A percentile compares a stretch with the other conserved stretches of the same genome.
phyloP scores from a whole-genome alignment of 2,797 vertebrate species.

The Epinephelus malabaricus region DNA sequence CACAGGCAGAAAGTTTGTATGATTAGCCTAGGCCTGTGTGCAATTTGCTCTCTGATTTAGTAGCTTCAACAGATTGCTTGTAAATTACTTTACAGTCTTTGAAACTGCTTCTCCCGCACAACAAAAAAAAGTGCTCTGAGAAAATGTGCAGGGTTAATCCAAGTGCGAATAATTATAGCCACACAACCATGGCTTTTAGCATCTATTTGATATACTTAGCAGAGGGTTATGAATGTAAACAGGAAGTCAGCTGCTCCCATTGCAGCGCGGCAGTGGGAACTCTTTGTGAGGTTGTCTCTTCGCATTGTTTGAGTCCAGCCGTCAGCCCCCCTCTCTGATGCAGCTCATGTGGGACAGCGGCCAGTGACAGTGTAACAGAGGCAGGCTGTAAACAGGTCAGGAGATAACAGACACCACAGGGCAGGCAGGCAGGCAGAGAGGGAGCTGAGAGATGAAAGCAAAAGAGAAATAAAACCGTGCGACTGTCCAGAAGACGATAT shows the following conservation, averaged over 20 bases:
- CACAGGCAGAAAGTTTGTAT: constrained; percentile 3
- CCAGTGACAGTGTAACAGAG: constrained; percentile 50
- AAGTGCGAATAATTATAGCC: constrained; percentile 5
- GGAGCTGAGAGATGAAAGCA: constrained; percentile 22
- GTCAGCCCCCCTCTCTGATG: constrained; percentile 40
- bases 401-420: constrained; percentile 61
- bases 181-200: constrained; percentile 1
- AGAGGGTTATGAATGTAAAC: constrained; percentile 61
- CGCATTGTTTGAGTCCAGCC: constrained; percentile 54
- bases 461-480: constrained; percentile 2
- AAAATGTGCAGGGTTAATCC: constrained; percentile 19
- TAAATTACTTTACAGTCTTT: constrained; percentile 19
- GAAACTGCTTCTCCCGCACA: background rate
- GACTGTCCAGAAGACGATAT: constrained; percentile 1
- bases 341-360: constrained; percentile 48
- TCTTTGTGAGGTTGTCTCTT: constrained; percentile 39
- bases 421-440: constrained; percentile 40
- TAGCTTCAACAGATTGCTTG: constrained; percentile 7
- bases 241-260: constrained; percentile 59
- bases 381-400: constrained; percentile 55
- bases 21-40: background rate
- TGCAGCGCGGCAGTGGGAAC: constrained; percentile 45
- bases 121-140: constrained; percentile 1
- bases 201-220: constrained; percentile 20
- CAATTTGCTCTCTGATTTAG: constrained; percentile 17